These are phyloP conservation scores for Dendronephthya gigantea DNA, from an alignment of 64 coral and sea anemone genomes.

Conservation along the genomic window DNA sequence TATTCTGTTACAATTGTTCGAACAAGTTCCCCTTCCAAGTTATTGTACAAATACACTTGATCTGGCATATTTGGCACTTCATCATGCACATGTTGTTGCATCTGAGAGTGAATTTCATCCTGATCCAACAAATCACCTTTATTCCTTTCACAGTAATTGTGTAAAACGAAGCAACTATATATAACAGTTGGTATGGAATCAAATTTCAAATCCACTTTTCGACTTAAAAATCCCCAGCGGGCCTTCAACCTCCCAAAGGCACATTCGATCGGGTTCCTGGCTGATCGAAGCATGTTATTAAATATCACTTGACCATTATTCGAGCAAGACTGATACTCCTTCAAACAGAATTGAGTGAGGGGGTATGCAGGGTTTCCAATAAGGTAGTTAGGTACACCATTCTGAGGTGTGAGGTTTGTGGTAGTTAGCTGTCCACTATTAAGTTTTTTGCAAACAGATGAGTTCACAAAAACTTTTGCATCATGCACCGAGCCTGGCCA, in stretches of 20 bases:
- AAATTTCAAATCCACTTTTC: neutral
- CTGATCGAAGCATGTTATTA: neutral
- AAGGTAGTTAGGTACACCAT: slow-evolving; percentile 5
- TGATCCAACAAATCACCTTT: neutral
- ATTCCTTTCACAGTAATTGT: slow-evolving; percentile 1
- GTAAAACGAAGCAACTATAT: neutral
- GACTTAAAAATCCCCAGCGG: neutral
- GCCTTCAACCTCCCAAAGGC: neutral
- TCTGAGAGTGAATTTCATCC: neutral
- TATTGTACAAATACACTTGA: neutral
- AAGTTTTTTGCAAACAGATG: slow-evolving; percentile 14
- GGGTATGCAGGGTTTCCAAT: slow-evolving; percentile 27
- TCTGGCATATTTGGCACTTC: neutral
- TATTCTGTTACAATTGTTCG: neutral
- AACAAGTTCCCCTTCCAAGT: neutral
- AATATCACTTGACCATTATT: neutral
- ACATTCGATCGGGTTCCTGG: neutral
- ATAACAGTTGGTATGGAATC: neutral
- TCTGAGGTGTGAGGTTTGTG: neutral
- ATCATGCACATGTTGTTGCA: neutral
- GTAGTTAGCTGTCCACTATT: neutral
- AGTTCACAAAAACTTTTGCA: slow-evolving; percentile 43
- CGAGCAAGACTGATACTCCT: neutral
- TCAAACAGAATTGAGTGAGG: neutral
- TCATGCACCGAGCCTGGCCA: slow-evolving; percentile 51